These are phyloP conservation scores for Hyperoodon ampullatus DNA, from an alignment of 2,113 vertebrate genomes.

Conservation along the genomic window DNA sequence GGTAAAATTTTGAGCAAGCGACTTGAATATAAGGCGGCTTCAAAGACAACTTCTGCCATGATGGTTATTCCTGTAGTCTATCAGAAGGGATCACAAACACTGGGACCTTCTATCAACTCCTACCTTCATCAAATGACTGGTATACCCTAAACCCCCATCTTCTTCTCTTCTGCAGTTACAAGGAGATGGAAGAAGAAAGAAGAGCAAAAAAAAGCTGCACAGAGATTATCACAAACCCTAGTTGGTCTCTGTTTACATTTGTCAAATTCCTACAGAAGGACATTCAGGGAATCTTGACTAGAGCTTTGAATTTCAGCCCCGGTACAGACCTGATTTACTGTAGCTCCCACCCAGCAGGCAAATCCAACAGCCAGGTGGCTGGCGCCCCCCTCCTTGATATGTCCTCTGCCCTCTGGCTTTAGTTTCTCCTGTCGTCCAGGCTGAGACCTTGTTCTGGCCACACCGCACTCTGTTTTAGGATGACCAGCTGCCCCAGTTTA, in stretches of 20 bases:
- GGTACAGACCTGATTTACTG: background rate
- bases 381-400: background rate
- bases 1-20: background rate
- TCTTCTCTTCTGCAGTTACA: background rate
- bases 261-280: background rate
- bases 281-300: background rate
- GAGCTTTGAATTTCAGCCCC: background rate
- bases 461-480: background rate
- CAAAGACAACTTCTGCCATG: background rate
- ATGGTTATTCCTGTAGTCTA: background rate
- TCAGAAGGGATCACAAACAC: background rate
- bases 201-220: background rate
- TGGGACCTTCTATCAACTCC: background rate
- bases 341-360: fast-evolving
- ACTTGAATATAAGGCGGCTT: background rate
- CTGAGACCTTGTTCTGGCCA: background rate
- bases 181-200: background rate
- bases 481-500: background rate
- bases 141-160: background rate
- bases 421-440: background rate
- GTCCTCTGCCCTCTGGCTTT: background rate
- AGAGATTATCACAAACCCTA: background rate
- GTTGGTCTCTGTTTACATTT: background rate
- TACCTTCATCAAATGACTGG: background rate
- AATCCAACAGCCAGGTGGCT: background rate